Conservation (phyloP, 1,140 invertebrate species). For the Tenebrio molitor region DNA sequence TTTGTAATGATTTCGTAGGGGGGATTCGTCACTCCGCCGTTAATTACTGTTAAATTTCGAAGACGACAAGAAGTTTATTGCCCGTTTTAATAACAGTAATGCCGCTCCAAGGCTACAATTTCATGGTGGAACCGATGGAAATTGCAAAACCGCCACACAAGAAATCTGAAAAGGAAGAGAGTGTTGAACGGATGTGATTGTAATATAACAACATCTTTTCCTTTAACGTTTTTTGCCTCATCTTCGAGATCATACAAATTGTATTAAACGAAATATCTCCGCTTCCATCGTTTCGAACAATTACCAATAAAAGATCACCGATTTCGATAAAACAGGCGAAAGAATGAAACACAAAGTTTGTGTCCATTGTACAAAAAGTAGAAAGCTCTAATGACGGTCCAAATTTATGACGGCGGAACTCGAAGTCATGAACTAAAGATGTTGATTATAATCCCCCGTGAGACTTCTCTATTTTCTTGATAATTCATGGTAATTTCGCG, state of each 20-base stretch:
- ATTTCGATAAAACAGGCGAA: not conserved
- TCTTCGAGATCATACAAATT: constrained; percentile 12
- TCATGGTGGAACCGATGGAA: constrained; percentile 23
- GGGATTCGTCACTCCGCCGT: too few species aligned
- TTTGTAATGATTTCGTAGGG: too few species aligned
- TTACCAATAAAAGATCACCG: constrained; percentile 6
- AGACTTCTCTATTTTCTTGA: constrained; percentile 19
- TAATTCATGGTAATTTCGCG: constrained; percentile 32
- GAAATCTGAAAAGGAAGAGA: constrained; percentile 33
- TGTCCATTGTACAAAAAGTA: constrained; percentile 15
- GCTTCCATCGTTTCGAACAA: constrained; percentile 1
- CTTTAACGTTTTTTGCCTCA: constrained; percentile 10
- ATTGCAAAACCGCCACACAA: constrained; percentile 22
- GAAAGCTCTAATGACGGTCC: constrained; percentile 7
- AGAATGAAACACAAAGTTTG: not conserved
- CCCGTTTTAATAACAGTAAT: constrained; percentile 11
- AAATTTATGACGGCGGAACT: constrained; percentile 20
- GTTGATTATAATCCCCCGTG: constrained; percentile 23
- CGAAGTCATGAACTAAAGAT: constrained; percentile 2
- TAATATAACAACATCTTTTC: not conserved
- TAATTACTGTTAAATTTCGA: not conserved
- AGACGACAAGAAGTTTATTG: constrained; percentile 15
- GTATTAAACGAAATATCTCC: not conserved
- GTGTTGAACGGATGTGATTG: constrained; percentile 26
- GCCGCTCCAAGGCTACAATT: constrained; percentile 12